Conservation (phyloP, 2,113 vertebrate genomes). For the Phoenicopterus ruber region DNA sequence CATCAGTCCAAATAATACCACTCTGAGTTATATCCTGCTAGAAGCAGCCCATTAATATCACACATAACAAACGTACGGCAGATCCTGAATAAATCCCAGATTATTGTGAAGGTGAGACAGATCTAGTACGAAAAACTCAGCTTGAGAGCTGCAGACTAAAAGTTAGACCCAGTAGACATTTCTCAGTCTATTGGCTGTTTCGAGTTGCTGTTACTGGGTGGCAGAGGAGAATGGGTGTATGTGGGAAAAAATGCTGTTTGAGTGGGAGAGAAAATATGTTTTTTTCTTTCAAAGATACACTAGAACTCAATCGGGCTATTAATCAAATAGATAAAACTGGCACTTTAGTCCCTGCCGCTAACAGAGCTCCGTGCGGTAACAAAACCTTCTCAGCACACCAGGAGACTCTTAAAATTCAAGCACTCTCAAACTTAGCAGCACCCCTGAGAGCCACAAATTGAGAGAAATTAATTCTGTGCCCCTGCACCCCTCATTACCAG, state of each 20-base stretch:
- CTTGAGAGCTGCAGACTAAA: neutral
- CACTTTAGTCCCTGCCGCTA: slow-evolving; percentile 41
- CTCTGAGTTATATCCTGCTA: slow-evolving; percentile 47
- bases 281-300: slow-evolving; percentile 28
- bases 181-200: neutral
- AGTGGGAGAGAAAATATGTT: slow-evolving; percentile 30
- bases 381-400: slow-evolving; percentile 70
- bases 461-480: slow-evolving; percentile 85
- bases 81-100: neutral
- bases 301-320: slow-evolving; percentile 30
- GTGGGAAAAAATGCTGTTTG: neutral
- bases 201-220: neutral
- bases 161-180: neutral
- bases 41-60: slow-evolving; percentile 22
- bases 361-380: slow-evolving; percentile 55
- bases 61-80: neutral
- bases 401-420: slow-evolving; percentile 81
- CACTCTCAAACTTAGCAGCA: slow-evolving; percentile 80
- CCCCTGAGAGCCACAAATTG: slow-evolving; percentile 84
- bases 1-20: slow-evolving; percentile 66
- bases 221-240: neutral
- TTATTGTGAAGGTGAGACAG: neutral
- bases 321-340: slow-evolving; percentile 64
- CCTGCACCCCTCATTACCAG: slow-evolving; percentile 82
- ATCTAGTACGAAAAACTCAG: neutral